Percentiles rank a stretch among this genome's conserved stretches.
Conservation (phyloP, 2,888 invertebrate species). For the Mythimna pallens region DNA sequence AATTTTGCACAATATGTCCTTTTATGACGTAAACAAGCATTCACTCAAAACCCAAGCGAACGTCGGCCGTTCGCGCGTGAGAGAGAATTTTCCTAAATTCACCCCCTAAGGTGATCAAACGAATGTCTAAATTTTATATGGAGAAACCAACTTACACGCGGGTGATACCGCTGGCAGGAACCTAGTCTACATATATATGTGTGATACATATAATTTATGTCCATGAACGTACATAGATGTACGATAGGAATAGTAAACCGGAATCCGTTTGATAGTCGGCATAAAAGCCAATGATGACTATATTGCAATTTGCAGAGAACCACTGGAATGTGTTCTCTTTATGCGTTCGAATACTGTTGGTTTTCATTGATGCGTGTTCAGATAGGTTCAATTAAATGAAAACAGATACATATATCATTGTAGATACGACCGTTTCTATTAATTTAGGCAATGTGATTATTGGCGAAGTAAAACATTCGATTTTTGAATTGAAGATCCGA, state of each 20-base stretch:
- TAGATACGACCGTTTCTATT: neutral
- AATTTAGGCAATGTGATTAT: neutral
- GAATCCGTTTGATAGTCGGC: conserved; percentile 27
- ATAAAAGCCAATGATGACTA: conserved; percentile 16
- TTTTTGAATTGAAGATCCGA: neutral
- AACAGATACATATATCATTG: neutral
- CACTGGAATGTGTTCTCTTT: conserved; percentile 18
- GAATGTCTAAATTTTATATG: too few relatives aligned
- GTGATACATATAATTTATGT: neutral
- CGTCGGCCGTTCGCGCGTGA: too few relatives aligned
- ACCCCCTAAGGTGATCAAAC: too few relatives aligned
- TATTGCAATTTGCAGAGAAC: conserved; percentile 9
- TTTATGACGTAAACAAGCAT: too few relatives aligned
- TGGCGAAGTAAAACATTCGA: neutral
- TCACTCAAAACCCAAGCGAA: too few relatives aligned
- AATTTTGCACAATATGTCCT: too few relatives aligned
- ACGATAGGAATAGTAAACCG: neutral
- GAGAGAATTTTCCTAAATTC: too few relatives aligned
- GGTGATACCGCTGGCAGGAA: too few relatives aligned
- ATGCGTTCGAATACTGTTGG: conserved; percentile 3
- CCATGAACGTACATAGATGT: neutral
- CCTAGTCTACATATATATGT: too few relatives aligned
- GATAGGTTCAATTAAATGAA: conserved; percentile 7
- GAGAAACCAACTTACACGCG: too few relatives aligned
- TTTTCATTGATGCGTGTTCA: neutral